Evolutionary conservation across 2,113 vertebrate genomes (phyloP).

Genomic region (Hyperopisus bebe): DNA sequence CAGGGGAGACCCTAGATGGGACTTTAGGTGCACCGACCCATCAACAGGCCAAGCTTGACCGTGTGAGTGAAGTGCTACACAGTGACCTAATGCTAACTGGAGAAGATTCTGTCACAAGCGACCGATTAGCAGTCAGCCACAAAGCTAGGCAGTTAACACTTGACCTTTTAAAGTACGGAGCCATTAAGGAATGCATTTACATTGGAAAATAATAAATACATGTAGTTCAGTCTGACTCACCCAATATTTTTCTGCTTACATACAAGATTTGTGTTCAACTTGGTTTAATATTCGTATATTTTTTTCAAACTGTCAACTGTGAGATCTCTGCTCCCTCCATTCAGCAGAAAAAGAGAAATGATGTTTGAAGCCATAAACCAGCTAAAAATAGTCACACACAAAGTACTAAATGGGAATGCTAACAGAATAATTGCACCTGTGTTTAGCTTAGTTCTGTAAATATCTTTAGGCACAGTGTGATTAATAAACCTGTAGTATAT

Average conservation of each 20-base stretch:
- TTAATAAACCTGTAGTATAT: not conserved
- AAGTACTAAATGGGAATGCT: not conserved
- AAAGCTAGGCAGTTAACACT: too few relatives aligned
- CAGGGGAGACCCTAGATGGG: too few relatives aligned
- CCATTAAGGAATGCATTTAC: not conserved
- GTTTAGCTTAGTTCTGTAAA: not conserved
- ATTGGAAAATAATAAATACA: too few relatives aligned
- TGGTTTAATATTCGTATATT: not conserved
- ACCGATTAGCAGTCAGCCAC: too few relatives aligned
- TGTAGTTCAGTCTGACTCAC: too few relatives aligned
- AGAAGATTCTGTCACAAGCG: too few relatives aligned
- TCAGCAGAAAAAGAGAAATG: not conserved
- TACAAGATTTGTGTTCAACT: not conserved
- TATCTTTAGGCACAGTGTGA: not conserved
- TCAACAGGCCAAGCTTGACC: too few relatives aligned
- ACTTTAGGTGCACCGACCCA: too few relatives aligned
- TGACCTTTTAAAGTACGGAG: not conserved
- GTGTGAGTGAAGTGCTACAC: too few relatives aligned
- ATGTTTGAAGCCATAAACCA: not conserved
- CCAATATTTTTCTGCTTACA: not conserved
- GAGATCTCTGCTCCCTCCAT: not conserved
- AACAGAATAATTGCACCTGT: not conserved
- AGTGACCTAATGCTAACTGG: too few relatives aligned
- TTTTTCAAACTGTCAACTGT: too few relatives aligned
- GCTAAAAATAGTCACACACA: not conserved